phyloP scores from a whole-genome alignment of 2,113 vertebrate species.

The Salvelinus fontinalis region DNA sequence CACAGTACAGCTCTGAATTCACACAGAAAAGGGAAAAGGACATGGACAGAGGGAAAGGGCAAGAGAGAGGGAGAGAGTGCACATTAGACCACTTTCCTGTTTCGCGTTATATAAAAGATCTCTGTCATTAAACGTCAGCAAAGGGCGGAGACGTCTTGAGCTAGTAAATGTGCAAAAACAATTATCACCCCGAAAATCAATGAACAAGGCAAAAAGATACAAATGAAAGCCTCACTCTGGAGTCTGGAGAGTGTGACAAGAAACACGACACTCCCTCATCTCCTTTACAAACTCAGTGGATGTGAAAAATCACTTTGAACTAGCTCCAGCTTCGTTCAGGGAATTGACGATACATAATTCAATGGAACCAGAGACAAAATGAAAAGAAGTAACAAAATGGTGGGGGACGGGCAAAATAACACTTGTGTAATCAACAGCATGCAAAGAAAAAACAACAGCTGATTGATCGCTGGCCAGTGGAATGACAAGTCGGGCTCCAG shows the following conservation, averaged over 20 bases:
- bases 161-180: not conserved
- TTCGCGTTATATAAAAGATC: not conserved
- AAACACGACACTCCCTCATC: not conserved
- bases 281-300: not conserved
- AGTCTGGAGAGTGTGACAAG: slow-evolving; percentile 2
- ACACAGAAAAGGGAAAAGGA: too few relatives aligned
- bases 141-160: not conserved
- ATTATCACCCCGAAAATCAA: not conserved
- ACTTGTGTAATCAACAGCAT: slow-evolving; percentile 10
- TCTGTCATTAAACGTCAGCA: not conserved
- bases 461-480: not conserved
- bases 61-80: not conserved
- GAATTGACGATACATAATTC: not conserved
- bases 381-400: not conserved
- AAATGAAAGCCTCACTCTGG: not conserved
- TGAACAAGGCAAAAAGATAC: not conserved
- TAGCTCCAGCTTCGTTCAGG: not conserved
- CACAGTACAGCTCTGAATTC: too few relatives aligned
- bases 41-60: slow-evolving; percentile 3
- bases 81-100: not conserved
- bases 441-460: not conserved
- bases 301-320: not conserved
- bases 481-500: not conserved
- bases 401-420: slow-evolving; percentile 1
- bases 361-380: not conserved